Evolutionary conservation across 2,888 invertebrate species (phyloP).

Genomic region (Ophioninae sp.): DNA sequence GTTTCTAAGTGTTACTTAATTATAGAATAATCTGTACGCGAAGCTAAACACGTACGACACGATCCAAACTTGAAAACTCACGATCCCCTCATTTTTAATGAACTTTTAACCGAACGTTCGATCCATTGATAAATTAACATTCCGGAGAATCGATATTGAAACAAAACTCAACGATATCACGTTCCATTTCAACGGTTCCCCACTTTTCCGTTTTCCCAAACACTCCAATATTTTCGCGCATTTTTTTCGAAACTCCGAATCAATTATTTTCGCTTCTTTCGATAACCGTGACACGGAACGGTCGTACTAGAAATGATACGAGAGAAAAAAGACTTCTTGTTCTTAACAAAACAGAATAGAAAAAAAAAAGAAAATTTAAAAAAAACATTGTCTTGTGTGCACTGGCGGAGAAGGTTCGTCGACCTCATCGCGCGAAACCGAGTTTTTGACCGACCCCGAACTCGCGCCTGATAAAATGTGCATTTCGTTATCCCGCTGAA

Average conservation of each 20-base stretch:
- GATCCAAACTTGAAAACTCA: too few relatives aligned
- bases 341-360: conserved; percentile 2
- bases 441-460: conserved; percentile 63
- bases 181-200: neutral
- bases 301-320: conserved; percentile 19
- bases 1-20: too few relatives aligned
- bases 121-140: neutral
- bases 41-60: too few relatives aligned
- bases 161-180: neutral
- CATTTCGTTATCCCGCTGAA: conserved; percentile 65
- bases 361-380: conserved; percentile 15
- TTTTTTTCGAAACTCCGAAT: neutral
- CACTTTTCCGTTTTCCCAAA: neutral
- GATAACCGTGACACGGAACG: conserved; percentile 22
- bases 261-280: neutral
- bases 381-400: conserved; percentile 12
- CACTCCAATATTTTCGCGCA: neutral
- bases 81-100: too few relatives aligned
- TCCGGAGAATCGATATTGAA: neutral
- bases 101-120: too few relatives aligned
- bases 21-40: too few relatives aligned
- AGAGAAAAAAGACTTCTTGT: conserved; percentile 17
- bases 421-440: conserved; percentile 63
- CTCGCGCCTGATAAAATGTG: conserved; percentile 68
- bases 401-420: conserved; percentile 65